phyloP scores from a whole-genome alignment of 2,797 vertebrate species.

The Eurystomus glaucurus region DNA sequence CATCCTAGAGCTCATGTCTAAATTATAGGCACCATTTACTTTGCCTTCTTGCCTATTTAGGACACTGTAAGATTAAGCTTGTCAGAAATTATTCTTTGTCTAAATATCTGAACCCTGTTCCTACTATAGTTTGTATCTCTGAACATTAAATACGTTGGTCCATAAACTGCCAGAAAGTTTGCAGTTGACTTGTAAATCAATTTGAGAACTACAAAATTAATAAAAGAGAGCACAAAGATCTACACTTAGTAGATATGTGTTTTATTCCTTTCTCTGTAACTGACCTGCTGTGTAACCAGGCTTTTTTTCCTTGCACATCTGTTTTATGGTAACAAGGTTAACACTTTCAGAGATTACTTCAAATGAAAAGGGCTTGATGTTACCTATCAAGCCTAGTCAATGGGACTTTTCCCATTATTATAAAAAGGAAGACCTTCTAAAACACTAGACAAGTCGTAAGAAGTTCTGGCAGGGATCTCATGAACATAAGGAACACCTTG shows the following conservation, averaged over 20 bases:
- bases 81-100: neutral
- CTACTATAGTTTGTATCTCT: neutral
- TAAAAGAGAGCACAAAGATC: neutral
- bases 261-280: neutral
- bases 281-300: neutral
- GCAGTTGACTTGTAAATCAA: neutral
- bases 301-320: neutral
- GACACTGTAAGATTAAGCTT: neutral
- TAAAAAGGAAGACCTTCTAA: neutral
- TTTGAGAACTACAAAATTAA: neutral
- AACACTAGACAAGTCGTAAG: neutral
- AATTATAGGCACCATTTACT: neutral
- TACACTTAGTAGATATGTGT: rapidly evolving
- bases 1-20: neutral
- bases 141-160: neutral
- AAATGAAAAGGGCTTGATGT: neutral
- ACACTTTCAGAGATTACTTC: neutral
- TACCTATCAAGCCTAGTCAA: neutral
- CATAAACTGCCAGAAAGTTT: neutral
- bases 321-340: neutral
- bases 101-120: neutral
- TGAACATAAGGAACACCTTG: neutral
- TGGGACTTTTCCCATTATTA: neutral
- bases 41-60: neutral
- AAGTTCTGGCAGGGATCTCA: neutral